Base-by-base conservation (phyloP, 2,797 vertebrate species). In the Pangasius mekongensis region DNA sequence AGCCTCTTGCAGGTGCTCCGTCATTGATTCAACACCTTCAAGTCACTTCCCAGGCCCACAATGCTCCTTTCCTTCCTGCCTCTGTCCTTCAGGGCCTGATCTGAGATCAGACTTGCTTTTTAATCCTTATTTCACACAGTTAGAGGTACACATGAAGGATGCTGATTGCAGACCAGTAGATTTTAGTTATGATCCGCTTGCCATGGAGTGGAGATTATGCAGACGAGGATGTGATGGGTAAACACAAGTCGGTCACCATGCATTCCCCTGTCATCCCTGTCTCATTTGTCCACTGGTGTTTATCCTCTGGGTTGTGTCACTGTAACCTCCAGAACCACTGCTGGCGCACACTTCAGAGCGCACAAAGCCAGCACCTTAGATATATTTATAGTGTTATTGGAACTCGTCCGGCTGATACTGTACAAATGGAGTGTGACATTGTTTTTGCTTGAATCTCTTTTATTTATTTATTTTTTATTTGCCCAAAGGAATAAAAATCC, bases 161-260 rank as follows among this genome's bases (percentile, higher is more conserved):
- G 49, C 88, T 71, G 85, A 60, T 64, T n/a, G 49, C 71, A 58
- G 60, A 77, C 2, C 80, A n/a, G 78, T 18, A 71, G 76, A 22
- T 67, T 62, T 30, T 43, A 11, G 52, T 22, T n/a, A 9, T 20
- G 20, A 56, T 81, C 84, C 3, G 9, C 30, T 60, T 47, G 52
- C 33, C n/a, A 49, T 27, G 5, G 71, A 80, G 81, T 58, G 87
- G 85, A 88, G 85, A 84, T 81, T 78, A 43, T 6, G 39, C 87
- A 88, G 85, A 47, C 64, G 64, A 90, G 87, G 89, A 88, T 90
- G 89, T 88, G 89, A 85, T 73, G 69, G 86, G 84, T 88, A 90
- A 90, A 90, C 89, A 90, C 36, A 39, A 90, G 85, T 33, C 60
- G 49, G 87, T 86, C 89, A 66, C 83, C 78, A 86, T 74, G 85